These are phyloP conservation scores for Reinhardtius hippoglossoides DNA, from an alignment of 2,113 vertebrate species.

Conservation along the genomic window DNA sequence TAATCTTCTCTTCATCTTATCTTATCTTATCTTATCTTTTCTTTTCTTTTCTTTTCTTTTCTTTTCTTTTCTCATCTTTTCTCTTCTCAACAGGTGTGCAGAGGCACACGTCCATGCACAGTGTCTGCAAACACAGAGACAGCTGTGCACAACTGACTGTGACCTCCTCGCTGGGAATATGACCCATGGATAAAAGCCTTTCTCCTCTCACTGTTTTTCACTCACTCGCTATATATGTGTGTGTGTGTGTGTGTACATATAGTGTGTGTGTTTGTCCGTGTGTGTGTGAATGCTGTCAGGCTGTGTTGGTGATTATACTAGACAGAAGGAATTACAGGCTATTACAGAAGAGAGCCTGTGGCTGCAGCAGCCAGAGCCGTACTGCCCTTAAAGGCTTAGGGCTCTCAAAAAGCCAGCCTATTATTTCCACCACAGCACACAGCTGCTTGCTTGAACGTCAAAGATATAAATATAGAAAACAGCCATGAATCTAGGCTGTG, in stretches of 20 bases:
- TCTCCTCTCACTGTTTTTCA: constrained; percentile 5
- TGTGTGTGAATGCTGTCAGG: constrained; percentile 57
- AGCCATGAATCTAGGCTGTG: constrained; percentile 34
- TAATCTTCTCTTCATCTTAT: not conserved
- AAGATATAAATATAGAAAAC: constrained; percentile 63
- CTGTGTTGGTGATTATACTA: constrained; percentile 70
- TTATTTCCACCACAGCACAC: constrained; percentile 65
- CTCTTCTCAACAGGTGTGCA: constrained; percentile 22
- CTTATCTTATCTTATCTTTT: too few species aligned
- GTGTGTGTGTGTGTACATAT: not conserved
- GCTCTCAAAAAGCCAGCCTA: constrained; percentile 62
- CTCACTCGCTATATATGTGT: not conserved
- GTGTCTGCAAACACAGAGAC: constrained; percentile 31
- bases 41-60: too few species aligned
- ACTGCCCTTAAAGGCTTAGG: constrained; percentile 69
- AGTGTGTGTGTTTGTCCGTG: constrained; percentile 7
- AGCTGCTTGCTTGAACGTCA: constrained; percentile 55
- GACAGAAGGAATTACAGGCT: constrained; percentile 79
- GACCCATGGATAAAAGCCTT: constrained; percentile 32
- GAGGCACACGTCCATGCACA: not conserved
- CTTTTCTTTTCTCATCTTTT: not conserved
- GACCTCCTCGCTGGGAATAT: constrained; percentile 21
- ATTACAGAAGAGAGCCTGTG: constrained; percentile 74
- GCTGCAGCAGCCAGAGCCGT: constrained; percentile 63
- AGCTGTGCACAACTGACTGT: constrained; percentile 1